Evolutionary conservation across 2,113 vertebrate species (phyloP).

Genomic region (Stomatorhinus ivindoensis): DNA sequence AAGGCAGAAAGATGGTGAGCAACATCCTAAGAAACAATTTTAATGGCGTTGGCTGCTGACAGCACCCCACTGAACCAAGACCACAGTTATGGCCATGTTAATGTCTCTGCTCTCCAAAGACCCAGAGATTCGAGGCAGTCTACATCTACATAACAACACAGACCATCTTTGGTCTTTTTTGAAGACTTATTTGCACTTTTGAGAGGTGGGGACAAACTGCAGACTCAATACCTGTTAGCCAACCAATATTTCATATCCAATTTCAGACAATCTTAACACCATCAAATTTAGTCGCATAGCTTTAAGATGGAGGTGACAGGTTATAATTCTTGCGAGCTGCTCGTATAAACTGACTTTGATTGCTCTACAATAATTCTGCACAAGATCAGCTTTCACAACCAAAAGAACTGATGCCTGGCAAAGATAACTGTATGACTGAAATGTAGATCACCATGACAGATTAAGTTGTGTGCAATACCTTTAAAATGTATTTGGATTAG

Average conservation of each 20-base stretch:
- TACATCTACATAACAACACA: neutral
- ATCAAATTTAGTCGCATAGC: no score
- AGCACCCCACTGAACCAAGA: neutral
- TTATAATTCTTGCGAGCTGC: neutral
- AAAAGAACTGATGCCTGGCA: neutral
- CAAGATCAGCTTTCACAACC: neutral
- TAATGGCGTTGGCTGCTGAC: neutral
- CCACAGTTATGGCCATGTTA: neutral
- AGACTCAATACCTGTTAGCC: neutral
- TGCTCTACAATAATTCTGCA: neutral
- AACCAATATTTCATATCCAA: neutral
- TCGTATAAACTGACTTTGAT: neutral
- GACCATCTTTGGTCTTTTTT: neutral
- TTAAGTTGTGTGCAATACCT: neutral
- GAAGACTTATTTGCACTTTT: neutral
- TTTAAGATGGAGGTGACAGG: conserved; percentile 1
- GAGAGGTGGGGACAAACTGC: neutral
- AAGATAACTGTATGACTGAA: conserved; percentile 12
- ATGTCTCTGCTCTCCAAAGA: neutral
- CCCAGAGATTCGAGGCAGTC: neutral
- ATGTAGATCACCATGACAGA: neutral
- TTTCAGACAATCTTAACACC: neutral
- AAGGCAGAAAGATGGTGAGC: neutral
- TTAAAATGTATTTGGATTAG: conserved; percentile 16
- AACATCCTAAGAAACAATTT: neutral